These are phyloP conservation scores for Ailurus styani DNA, from an alignment of 2,113 vertebrate species.

Conservation along the genomic window DNA sequence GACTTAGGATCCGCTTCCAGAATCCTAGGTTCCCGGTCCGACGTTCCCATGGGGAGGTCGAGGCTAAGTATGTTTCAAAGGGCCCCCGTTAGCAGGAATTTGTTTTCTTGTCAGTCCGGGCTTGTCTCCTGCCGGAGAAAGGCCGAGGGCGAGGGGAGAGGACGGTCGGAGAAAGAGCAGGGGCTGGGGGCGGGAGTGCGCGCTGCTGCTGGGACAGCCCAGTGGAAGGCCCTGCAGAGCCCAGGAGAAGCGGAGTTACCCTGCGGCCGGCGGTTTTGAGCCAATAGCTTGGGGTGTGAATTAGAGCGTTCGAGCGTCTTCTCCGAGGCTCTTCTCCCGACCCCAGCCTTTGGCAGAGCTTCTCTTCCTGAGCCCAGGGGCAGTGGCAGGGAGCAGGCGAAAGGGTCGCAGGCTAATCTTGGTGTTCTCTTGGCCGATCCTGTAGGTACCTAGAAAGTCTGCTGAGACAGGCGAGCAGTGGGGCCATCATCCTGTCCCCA, in stretches of 20 bases:
- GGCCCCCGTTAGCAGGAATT: not conserved
- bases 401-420: not conserved
- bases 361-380: not conserved
- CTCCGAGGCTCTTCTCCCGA: not conserved
- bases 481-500: conserved; percentile 87
- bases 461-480: conserved; percentile 90
- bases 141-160: not conserved
- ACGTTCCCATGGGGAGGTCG: not conserved
- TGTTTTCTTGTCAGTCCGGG: not conserved
- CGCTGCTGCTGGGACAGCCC: not conserved
- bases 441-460: conserved; percentile 92
- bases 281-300: not conserved
- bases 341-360: not conserved
- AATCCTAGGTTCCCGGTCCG: not conserved
- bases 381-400: not conserved
- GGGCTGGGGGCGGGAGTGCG: not conserved
- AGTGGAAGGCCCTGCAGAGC: not conserved
- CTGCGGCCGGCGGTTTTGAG: not conserved
- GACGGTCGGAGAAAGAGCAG: not conserved
- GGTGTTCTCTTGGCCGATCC: not conserved
- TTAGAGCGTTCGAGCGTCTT: not conserved
- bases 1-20: not conserved
- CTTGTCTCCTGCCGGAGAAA: not conserved
- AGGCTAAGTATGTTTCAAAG: conserved; percentile 16
- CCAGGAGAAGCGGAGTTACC: not conserved